Evolutionary conservation across 2,797 vertebrate species (phyloP).

Genomic region (Eutrigla gurnardus): DNA sequence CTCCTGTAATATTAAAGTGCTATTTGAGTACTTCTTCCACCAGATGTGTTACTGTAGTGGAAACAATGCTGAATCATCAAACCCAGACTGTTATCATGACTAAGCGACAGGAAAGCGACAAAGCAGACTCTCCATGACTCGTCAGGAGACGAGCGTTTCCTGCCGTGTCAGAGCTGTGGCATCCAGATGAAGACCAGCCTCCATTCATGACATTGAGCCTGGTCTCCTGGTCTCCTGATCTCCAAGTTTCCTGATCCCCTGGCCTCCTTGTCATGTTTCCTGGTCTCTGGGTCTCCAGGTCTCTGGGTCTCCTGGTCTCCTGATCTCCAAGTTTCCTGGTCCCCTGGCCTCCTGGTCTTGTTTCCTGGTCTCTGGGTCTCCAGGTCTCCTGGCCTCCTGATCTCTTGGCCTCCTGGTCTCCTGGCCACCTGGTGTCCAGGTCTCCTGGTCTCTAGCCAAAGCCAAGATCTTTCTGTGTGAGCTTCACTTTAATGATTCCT

Average conservation of each 20-base stretch:
- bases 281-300: too few relatives aligned
- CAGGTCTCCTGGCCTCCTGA: too few relatives aligned
- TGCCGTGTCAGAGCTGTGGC: conserved; percentile 16
- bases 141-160: conserved; percentile 19
- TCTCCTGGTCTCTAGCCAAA: conserved; percentile 34
- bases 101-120: conserved; percentile 31
- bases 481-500: background rate
- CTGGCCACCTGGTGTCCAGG: too few relatives aligned
- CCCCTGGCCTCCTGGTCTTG: too few relatives aligned
- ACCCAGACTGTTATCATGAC: conserved; percentile 39
- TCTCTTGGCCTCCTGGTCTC: too few relatives aligned
- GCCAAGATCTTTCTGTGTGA: conserved; percentile 30
- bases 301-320: too few relatives aligned
- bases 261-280: too few relatives aligned
- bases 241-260: too few relatives aligned
- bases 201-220: conserved; percentile 38
- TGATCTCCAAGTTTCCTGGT: too few relatives aligned
- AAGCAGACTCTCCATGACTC: conserved; percentile 61
- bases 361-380: too few relatives aligned
- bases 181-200: background rate
- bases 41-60: background rate
- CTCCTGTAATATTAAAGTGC: background rate
- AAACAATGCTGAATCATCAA: conserved; percentile 16
- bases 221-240: background rate
- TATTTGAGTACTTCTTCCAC: background rate